A percentile compares a stretch with the other conserved stretches of the same genome.
Conservation (phyloP, 2,113 vertebrate genomes). For the Chaetodon auriga region DNA sequence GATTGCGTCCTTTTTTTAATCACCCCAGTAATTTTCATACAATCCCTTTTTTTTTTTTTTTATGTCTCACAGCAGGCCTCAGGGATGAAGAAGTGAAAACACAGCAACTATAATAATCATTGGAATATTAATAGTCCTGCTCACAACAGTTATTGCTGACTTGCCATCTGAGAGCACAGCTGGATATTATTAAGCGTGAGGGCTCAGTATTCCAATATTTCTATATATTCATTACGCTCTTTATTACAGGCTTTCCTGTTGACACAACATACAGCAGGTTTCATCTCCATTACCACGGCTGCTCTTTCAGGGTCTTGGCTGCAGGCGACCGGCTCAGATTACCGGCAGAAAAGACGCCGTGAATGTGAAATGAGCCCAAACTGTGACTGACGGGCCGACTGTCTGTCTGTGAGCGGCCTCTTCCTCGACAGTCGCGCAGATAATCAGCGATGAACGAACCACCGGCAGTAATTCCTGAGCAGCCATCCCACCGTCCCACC, state of each 20-base stretch:
- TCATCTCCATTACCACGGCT: constrained; percentile 14
- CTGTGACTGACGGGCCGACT: constrained; percentile 46
- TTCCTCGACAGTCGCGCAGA: constrained; percentile 52
- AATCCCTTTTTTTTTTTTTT: too few relatives aligned
- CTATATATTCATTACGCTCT: constrained; percentile 25
- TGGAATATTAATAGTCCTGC: too few relatives aligned
- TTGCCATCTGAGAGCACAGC: neutral
- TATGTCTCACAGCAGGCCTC: neutral
- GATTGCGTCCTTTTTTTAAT: too few relatives aligned
- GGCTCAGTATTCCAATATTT: neutral
- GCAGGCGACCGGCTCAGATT: constrained; percentile 3
- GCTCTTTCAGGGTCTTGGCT: constrained; percentile 9
- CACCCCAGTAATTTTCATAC: too few relatives aligned
- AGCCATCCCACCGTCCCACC: constrained; percentile 41
- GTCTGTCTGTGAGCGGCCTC: constrained; percentile 36
- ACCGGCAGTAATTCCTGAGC: constrained; percentile 52
- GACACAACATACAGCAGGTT: constrained; percentile 15
- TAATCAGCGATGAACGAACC: constrained; percentile 54
- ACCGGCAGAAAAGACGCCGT: neutral
- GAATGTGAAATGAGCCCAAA: constrained; percentile 29
- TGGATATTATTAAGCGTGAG: neutral
- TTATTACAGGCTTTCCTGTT: constrained; percentile 26
- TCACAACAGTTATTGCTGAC: neutral
- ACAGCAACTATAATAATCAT: neutral
- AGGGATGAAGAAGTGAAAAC: neutral